These are phyloP conservation scores for Polymixis flavicincta DNA, from an alignment of 2,888 invertebrate species.

Conservation along the genomic window DNA sequence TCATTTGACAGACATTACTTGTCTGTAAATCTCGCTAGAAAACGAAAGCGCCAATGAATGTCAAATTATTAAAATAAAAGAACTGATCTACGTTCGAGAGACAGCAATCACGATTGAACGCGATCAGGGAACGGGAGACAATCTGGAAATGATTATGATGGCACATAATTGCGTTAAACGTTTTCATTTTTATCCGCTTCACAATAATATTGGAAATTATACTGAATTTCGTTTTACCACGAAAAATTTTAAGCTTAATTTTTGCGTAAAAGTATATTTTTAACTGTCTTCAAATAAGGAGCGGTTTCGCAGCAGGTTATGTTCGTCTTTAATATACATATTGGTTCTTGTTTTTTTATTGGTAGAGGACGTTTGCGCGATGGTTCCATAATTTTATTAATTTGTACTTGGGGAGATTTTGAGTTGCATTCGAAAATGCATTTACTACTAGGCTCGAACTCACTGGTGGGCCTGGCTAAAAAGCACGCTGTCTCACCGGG, in stretches of 20 bases:
- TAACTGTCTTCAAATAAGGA: no score
- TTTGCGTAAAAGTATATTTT: not conserved
- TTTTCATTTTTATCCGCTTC: constrained; percentile 20
- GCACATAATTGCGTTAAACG: constrained; percentile 38
- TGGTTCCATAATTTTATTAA: no score
- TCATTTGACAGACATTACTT: not conserved
- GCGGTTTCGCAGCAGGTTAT: no score
- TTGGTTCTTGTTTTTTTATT: no score
- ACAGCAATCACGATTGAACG: constrained; percentile 39
- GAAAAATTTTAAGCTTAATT: not conserved
- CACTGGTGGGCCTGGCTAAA: no score
- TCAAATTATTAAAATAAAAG: constrained; percentile 29
- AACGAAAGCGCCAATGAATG: not conserved
- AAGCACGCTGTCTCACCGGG: no score
- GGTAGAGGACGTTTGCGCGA: no score
- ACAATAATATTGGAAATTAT: constrained; percentile 24
- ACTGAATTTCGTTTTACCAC: not conserved
- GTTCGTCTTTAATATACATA: no score
- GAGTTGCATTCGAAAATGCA: no score
- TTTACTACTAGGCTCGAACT: no score
- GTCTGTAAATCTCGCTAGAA: not conserved
- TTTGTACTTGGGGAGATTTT: no score
- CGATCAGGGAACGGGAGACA: constrained; percentile 20
- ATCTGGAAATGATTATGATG: constrained; percentile 44
- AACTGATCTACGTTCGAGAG: constrained; percentile 15